phyloP scores from a whole-genome alignment of 1,140 invertebrate genomes.

The Megalopta genalis region DNA sequence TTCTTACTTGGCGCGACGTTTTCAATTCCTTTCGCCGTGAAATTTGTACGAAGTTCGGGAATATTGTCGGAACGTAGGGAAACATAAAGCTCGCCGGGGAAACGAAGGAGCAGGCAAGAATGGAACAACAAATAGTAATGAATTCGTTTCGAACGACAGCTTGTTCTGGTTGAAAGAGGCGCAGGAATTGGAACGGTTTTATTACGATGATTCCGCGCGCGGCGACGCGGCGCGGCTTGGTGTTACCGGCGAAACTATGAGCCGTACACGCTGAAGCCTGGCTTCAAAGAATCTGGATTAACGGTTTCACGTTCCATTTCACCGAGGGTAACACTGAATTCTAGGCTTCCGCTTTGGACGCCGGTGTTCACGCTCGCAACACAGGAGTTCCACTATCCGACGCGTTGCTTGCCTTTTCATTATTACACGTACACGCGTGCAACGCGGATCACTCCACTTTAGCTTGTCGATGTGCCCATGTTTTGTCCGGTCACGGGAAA shows the following conservation, averaged over 20 bases:
- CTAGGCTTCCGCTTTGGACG: slow-evolving; percentile 1
- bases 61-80: not conserved
- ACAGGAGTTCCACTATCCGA: not conserved
- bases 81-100: not conserved
- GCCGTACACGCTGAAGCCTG: not conserved
- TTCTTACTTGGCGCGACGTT: no score
- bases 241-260: slow-evolving; percentile 1
- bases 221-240: not conserved
- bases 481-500: no score
- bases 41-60: no score
- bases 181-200: slow-evolving; percentile 4
- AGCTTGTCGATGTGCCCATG: no score
- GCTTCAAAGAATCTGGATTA: slow-evolving; percentile 6
- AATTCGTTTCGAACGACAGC: slow-evolving; percentile 4
- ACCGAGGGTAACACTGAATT: slow-evolving; percentile 5
- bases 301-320: slow-evolving; percentile 5
- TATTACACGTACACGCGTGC: not conserved
- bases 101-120: not conserved
- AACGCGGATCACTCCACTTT: no score
- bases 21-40: no score
- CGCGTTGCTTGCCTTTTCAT: slow-evolving; percentile 5
- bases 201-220: not conserved
- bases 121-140: slow-evolving; percentile 2
- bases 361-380: not conserved
- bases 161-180: not conserved